These are phyloP conservation scores for Orchestes rusci DNA, from an alignment of 2,888 invertebrate genomes.

Conservation along the genomic window DNA sequence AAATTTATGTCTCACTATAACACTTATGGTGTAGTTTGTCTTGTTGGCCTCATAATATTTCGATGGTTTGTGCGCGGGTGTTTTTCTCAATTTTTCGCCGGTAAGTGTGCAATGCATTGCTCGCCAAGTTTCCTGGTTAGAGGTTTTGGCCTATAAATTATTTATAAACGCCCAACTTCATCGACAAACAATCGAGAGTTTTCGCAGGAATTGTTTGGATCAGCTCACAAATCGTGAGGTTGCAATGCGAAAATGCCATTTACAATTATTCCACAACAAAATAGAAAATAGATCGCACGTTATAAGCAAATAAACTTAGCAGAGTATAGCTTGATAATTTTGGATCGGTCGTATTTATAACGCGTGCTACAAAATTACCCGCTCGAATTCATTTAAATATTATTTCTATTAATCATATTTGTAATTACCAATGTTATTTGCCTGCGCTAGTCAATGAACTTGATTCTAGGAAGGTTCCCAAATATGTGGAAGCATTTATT, in stretches of 20 bases:
- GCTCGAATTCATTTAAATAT: constrained; percentile 15
- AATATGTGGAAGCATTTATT: too few species aligned
- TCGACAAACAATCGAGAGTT: constrained; percentile 21
- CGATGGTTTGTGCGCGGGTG: too few species aligned
- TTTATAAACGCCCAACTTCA: constrained; percentile 23
- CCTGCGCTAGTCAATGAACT: too few species aligned
- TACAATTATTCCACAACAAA: constrained; percentile 13
- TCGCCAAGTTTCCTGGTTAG: constrained; percentile 22
- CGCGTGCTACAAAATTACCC: constrained; percentile 19
- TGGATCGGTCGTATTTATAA: constrained; percentile 17
- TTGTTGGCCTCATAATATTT: too few species aligned
- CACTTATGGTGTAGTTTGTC: too few species aligned
- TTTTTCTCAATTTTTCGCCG: too few species aligned
- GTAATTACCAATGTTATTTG: constrained; percentile 7
- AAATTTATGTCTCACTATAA: too few species aligned
- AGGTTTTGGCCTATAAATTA: constrained; percentile 25
- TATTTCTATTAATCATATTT: constrained; percentile 16
- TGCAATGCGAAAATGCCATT: constrained; percentile 10
- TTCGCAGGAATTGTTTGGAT: constrained; percentile 12
- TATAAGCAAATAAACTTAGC: constrained; percentile 16
- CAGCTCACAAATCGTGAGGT: background rate
- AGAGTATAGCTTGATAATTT: constrained; percentile 11
- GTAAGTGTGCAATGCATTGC: too few species aligned
- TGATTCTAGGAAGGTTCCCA: too few species aligned
- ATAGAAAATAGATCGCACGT: constrained; percentile 20